Evolutionary conservation across 2,888 invertebrate species (phyloP), one percentile per base, ranked within the genome.

Genomic region (Melieria crassipennis): DNA sequence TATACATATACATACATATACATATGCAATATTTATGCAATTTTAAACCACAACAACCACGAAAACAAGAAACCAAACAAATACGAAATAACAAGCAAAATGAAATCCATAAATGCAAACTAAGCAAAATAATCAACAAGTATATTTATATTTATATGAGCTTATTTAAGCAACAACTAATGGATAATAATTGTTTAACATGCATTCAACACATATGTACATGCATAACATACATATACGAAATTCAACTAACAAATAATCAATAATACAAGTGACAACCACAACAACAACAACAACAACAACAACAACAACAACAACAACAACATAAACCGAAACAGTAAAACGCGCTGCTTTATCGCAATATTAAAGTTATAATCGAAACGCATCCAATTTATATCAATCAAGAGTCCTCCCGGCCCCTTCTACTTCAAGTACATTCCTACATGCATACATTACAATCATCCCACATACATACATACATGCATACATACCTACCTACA

Each of bases 1-100:
- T 80, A 79, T 77, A 78, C 78, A 77, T 76, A 79, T 79, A 78
- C 75, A 71, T 77, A 80, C 78, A 71, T 65, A 70, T 68, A 73
- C 55, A 48, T 47, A 58, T 61, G 57, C 52, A 73, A 72, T 71
- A 73, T 71, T 73, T 70, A 70, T 52, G 68, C 56, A 65, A 65
- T 68, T 62, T 65, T 60, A 65, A 57, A 68, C 60, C 75, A 70
- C 52, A 48, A 45, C 5, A 72, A 60, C 45, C 30, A 30, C 47
- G 46, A 45, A 66, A 45, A 58, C 5, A 11, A 67, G 43, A 60
- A 50, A 50, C 58, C 43, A 55, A 55, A 11, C n/a, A 30, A 42
- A 60, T 60, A 30, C 30, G 5, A 61, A 9, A n/a, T 9, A 16
- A 69, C 30, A 69, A 42, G 6, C 43, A 57, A 50, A 13, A 52